phyloP scores from a whole-genome alignment of 2,113 vertebrate genomes.

The Ctenomys sociabilis region DNA sequence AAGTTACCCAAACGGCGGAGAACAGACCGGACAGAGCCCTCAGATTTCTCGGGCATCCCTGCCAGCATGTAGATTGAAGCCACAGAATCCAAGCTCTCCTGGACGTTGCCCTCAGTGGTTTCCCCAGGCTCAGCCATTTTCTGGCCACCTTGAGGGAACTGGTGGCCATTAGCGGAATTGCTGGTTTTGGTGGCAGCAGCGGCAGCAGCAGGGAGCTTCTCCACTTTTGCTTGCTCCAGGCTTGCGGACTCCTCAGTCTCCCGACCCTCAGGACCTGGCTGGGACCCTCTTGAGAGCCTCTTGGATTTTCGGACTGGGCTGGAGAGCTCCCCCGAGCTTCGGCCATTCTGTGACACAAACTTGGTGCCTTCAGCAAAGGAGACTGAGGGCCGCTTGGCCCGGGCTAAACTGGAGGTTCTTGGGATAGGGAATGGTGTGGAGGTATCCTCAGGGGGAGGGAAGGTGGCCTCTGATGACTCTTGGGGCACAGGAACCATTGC shows the following conservation, averaged over 20 bases:
- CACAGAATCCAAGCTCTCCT: constrained; percentile 79
- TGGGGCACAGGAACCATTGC: constrained; percentile 73
- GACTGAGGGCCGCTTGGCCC: constrained; percentile 95
- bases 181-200: constrained; percentile 43
- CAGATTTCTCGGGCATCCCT: constrained; percentile 85
- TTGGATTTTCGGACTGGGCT: constrained; percentile 88
- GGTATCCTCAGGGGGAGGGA: constrained; percentile 89
- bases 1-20: constrained; percentile 92
- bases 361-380: constrained; percentile 98
- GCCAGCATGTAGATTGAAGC: constrained; percentile 94
- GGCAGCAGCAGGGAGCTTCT: constrained; percentile 49
- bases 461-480: constrained; percentile 84
- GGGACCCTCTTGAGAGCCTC: constrained; percentile 77
- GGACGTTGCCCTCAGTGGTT: constrained; percentile 76
- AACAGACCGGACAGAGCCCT: constrained; percentile 90
- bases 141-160: constrained; percentile 84
- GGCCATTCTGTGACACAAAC: constrained; percentile 88
- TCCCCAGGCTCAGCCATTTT: constrained; percentile 85
- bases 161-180: constrained; percentile 76
- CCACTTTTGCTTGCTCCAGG: constrained; percentile 73
- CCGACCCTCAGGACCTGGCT: constrained; percentile 61
- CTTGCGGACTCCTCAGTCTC: constrained; percentile 47
- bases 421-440: constrained; percentile 93
- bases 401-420: constrained; percentile 96
- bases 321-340: constrained; percentile 86